Conservation (phyloP, 2,797 vertebrate genomes). For the Botia almorhae region DNA sequence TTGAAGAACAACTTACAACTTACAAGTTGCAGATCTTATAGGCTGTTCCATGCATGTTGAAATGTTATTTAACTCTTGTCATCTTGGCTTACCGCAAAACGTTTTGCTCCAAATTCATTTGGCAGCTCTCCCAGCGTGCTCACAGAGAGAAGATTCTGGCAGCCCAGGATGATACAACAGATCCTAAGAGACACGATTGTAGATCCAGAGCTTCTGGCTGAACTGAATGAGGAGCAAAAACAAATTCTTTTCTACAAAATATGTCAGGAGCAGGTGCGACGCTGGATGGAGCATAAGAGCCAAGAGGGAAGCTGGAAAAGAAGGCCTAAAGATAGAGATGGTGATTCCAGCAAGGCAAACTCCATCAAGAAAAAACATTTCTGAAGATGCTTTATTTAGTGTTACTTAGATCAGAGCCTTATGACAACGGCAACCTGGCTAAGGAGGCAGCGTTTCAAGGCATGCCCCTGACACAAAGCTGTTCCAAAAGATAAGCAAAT, state of each 20-base stretch:
- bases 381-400: background rate
- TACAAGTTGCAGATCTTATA: background rate
- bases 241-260: slow-evolving; percentile 90
- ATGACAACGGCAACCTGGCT: background rate
- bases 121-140: slow-evolving; percentile 16
- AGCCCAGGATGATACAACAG: slow-evolving; percentile 81
- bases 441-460: background rate
- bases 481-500: background rate
- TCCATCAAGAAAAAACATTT: too few species aligned
- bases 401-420: background rate
- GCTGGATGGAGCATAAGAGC: slow-evolving; percentile 80
- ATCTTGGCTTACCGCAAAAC: slow-evolving; percentile 9
- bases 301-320: slow-evolving; percentile 47
- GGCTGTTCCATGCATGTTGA: slow-evolving; percentile 1
- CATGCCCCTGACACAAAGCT: background rate
- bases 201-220: slow-evolving; percentile 83
- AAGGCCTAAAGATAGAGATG: slow-evolving; percentile 37
- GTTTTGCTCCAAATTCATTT: slow-evolving; percentile 21
- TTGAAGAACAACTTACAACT: background rate
- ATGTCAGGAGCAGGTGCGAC: slow-evolving; percentile 86
- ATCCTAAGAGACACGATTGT: slow-evolving; percentile 84
- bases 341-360: slow-evolving; percentile 12
- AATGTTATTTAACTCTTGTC: slow-evolving; percentile 15
- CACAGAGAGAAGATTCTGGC: slow-evolving; percentile 21
- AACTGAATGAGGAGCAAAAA: slow-evolving; percentile 85